phyloP scores from a whole-genome alignment of 2,888 invertebrate species.

The Mantis religiosa region DNA sequence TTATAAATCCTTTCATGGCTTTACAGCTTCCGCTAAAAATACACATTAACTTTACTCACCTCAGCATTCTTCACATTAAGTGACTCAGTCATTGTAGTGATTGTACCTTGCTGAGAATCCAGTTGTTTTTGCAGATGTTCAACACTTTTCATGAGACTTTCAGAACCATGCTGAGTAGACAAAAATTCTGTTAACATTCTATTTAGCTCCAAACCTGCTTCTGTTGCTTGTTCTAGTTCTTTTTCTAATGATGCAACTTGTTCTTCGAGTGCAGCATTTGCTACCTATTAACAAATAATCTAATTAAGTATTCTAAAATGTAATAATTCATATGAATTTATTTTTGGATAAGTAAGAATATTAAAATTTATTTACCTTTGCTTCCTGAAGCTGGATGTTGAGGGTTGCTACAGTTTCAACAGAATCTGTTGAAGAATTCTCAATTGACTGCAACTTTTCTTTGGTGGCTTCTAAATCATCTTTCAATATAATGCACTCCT shows the following conservation, averaged over 20 bases:
- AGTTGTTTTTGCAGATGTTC: constrained; percentile 63
- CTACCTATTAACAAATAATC: constrained; percentile 21
- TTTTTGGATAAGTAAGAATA: neutral
- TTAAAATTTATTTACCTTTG: constrained; percentile 39
- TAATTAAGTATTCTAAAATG: neutral
- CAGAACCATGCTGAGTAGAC: constrained; percentile 62
- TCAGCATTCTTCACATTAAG: constrained; percentile 45
- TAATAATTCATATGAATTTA: neutral
- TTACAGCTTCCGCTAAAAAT: neutral
- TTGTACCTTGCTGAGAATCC: constrained; percentile 59
- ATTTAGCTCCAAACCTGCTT: constrained; percentile 72
- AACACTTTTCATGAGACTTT: constrained; percentile 59
- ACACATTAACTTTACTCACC: constrained; percentile 36
- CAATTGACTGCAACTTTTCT: neutral
- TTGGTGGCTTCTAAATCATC: constrained; percentile 5
- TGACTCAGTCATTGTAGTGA: constrained; percentile 44
- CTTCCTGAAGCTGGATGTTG: constrained; percentile 59
- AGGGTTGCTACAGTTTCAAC: constrained; percentile 48
- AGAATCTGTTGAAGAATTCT: neutral
- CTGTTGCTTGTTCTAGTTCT: constrained; percentile 76
- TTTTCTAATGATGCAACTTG: constrained; percentile 65
- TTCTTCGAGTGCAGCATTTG: constrained; percentile 56
- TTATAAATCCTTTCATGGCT: no score
- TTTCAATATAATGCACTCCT: constrained; percentile 38
- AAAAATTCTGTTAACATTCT: constrained; percentile 62